These are phyloP conservation scores for Gracilinanus agilis DNA, from an alignment of 2,113 vertebrate species.

Conservation along the genomic window DNA sequence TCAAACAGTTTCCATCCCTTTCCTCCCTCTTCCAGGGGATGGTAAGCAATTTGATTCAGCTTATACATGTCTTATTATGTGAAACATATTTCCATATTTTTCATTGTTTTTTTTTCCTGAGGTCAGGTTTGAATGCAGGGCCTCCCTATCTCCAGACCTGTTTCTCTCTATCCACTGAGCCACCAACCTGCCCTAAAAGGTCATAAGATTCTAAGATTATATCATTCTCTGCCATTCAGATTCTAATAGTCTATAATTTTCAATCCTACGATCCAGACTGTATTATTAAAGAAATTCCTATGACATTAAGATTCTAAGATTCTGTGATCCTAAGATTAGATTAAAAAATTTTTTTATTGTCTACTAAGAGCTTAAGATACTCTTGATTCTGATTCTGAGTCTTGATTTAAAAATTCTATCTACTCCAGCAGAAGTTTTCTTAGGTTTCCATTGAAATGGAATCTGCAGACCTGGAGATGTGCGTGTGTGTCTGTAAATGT, in stretches of 20 bases:
- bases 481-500: too few relatives aligned
- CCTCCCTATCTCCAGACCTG: too few relatives aligned
- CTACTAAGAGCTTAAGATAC: neutral
- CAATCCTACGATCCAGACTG: neutral
- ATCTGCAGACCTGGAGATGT: neutral
- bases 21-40: too few relatives aligned
- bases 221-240: neutral
- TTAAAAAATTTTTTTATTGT: neutral
- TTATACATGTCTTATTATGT: too few relatives aligned
- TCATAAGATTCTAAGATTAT: neutral
- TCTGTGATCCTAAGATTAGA: neutral
- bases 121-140: too few relatives aligned
- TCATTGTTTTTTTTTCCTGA: too few relatives aligned
- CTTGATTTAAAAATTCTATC: neutral
- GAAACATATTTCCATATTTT: too few relatives aligned
- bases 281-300: neutral
- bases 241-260: neutral
- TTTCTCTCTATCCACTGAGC: too few relatives aligned
- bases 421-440: neutral
- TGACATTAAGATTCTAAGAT: neutral
- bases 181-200: too few relatives aligned
- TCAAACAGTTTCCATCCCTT: too few relatives aligned
- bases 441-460: neutral
- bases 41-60: too few relatives aligned
- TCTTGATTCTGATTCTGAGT: neutral